phyloP scores from a whole-genome alignment of 2,888 invertebrate species.

The Gymnocheta viridis region DNA sequence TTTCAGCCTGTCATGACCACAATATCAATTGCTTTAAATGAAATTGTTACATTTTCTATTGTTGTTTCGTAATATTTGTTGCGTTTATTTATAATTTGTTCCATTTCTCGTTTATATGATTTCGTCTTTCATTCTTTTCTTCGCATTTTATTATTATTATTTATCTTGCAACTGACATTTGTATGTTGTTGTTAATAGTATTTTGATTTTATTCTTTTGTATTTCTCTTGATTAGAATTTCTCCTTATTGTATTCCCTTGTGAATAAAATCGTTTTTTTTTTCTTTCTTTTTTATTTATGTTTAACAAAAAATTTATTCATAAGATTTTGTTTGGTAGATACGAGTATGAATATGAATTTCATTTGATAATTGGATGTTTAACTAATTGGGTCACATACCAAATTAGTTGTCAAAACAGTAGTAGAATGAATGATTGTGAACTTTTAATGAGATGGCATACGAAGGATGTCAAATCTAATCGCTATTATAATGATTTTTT shows the following conservation, averaged over 20 bases:
- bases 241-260: slow-evolving; percentile 22
- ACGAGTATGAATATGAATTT: slow-evolving; percentile 58
- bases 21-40: slow-evolving; percentile 59
- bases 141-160: slow-evolving; percentile 38
- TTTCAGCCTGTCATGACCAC: slow-evolving; percentile 63
- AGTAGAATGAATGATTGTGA: not conserved
- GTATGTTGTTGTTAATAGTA: slow-evolving; percentile 64
- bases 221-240: slow-evolving; percentile 66
- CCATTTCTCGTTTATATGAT: slow-evolving; percentile 42
- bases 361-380: slow-evolving; percentile 28
- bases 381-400: slow-evolving; percentile 66
- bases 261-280: no score
- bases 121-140: slow-evolving; percentile 14
- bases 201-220: slow-evolving; percentile 63
- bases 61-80: slow-evolving; percentile 52
- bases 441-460: slow-evolving; percentile 43
- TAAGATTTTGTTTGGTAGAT: slow-evolving; percentile 53
- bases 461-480: not conserved
- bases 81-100: slow-evolving; percentile 33
- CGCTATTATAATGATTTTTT: no score
- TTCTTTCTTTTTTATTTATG: not conserved
- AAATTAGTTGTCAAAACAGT: slow-evolving; percentile 58
- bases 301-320: slow-evolving; percentile 39
- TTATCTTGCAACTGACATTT: slow-evolving; percentile 68
- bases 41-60: slow-evolving; percentile 64